Conservation (phyloP, 2,113 vertebrate genomes). For the Gymnocephalus cernua region DNA sequence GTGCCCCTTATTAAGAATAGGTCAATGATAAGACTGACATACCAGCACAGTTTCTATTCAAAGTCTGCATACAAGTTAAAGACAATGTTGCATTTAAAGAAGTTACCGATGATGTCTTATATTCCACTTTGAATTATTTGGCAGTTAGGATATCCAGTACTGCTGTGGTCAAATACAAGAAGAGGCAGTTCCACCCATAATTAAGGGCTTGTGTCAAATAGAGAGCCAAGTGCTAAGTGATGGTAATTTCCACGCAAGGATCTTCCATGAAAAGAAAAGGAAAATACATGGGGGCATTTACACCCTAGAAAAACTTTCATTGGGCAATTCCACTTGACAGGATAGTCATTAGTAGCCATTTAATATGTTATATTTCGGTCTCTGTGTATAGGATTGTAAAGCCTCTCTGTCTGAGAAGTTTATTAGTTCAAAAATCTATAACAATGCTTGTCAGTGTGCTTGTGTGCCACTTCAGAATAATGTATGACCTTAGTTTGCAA, state of each 20-base stretch:
- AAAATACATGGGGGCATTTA: constrained; percentile 60
- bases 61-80: constrained; percentile 7
- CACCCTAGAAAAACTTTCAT: constrained; percentile 61
- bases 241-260: constrained; percentile 61
- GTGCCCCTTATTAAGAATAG: constrained; percentile 12
- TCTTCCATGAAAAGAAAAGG: constrained; percentile 59
- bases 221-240: constrained; percentile 67
- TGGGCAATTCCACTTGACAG: constrained; percentile 66
- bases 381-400: constrained; percentile 41
- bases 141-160: constrained; percentile 62
- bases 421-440: constrained; percentile 21
- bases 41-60: background rate
- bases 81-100: constrained; percentile 1
- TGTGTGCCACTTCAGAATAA: background rate
- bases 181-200: constrained; percentile 73
- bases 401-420: constrained; percentile 47
- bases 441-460: constrained; percentile 26
- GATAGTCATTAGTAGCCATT: constrained; percentile 67
- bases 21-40: constrained; percentile 1
- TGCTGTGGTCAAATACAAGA: constrained; percentile 75
- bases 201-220: constrained; percentile 69
- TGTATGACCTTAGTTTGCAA: constrained; percentile 5
- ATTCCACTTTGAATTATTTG: constrained; percentile 70
- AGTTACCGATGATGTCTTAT: constrained; percentile 25
- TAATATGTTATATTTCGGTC: constrained; percentile 58